phyloP scores from a whole-genome alignment of 1,140 invertebrate species.

The Drosophila triauraria region DNA sequence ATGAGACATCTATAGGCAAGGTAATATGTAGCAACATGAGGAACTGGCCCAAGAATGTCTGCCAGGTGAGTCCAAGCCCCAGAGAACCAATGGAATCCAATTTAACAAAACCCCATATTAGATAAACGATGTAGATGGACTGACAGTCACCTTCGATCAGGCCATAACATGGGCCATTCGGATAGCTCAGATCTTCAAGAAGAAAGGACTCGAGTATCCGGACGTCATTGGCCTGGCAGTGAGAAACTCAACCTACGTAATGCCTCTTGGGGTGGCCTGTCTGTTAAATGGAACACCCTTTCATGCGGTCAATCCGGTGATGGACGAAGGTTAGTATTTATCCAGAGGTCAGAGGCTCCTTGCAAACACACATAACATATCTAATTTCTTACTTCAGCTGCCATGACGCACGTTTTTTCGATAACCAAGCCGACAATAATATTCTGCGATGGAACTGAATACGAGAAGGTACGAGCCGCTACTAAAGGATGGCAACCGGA shows the following conservation, averaged over 20 bases:
- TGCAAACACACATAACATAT: no score
- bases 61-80: neutral
- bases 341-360: no score
- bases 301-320: neutral
- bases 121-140: neutral
- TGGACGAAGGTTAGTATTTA: neutral
- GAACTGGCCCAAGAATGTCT: conserved; percentile 7
- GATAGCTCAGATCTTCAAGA: neutral
- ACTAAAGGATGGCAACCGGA: neutral
- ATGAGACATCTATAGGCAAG: neutral
- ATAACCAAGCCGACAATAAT: conserved; percentile 6
- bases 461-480: neutral
- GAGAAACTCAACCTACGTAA: neutral
- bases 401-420: neutral
- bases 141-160: neutral
- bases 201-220: conserved; percentile 5
- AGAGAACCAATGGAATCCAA: no score
- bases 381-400: no score
- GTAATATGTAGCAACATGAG: neutral
- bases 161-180: conserved; percentile 2
- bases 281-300: neutral
- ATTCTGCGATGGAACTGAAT: neutral
- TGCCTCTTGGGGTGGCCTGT: conserved; percentile 2
- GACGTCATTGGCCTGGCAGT: neutral
- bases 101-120: neutral